phyloP scores from a whole-genome alignment of 2,113 vertebrate species.

The Atractosteus spatula region DNA sequence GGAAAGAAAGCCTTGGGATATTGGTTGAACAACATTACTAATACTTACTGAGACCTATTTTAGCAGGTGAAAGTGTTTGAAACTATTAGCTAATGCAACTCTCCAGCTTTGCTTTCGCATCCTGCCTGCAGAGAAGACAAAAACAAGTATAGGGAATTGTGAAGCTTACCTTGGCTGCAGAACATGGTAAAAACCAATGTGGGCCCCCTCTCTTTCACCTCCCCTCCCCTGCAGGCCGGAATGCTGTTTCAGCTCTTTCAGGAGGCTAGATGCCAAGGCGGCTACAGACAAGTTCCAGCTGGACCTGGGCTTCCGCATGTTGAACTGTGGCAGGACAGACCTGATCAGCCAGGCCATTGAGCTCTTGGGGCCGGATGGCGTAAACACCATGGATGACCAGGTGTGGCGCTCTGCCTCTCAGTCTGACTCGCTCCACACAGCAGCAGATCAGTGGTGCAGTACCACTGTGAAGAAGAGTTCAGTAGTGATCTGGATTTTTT shows the following conservation, averaged over 20 bases:
- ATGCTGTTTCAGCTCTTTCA: constrained; percentile 92
- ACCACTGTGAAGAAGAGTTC: too few relatives aligned
- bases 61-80: too few relatives aligned
- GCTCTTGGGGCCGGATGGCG: constrained; percentile 83
- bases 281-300: constrained; percentile 92
- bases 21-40: not conserved
- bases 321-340: constrained; percentile 93
- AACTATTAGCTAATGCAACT: too few relatives aligned
- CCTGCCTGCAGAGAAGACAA: too few relatives aligned
- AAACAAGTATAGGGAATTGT: too few relatives aligned
- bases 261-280: constrained; percentile 87
- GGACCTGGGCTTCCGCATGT: constrained; percentile 94
- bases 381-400: constrained; percentile 97
- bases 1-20: too few relatives aligned
- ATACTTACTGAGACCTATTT: too few relatives aligned
- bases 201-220: not conserved
- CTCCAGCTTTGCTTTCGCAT: too few relatives aligned
- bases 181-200: too few relatives aligned
- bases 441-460: not conserved
- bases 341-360: constrained; percentile 90
- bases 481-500: too few relatives aligned
- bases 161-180: too few relatives aligned
- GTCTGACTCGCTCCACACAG: not conserved
- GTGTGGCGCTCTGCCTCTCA: constrained; percentile 49
- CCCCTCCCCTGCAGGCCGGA: constrained; percentile 72